A percentile compares a stretch with the other conserved stretches of the same genome.
Evolutionary conservation across 2,113 vertebrate species (phyloP).

Genomic region (Periophthalmodon schlosseri): DNA sequence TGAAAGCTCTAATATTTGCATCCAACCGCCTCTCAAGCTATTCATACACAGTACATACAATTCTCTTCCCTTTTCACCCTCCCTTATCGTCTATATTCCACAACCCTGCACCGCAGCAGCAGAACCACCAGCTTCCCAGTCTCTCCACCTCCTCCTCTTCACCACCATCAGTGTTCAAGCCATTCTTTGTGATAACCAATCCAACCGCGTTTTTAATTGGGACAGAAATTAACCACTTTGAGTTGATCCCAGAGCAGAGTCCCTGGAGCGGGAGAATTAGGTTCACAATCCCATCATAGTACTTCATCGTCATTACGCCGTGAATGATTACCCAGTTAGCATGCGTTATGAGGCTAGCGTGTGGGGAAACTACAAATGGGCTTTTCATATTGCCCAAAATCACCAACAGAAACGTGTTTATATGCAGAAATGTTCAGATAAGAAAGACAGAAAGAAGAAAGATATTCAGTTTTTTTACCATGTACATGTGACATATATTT

Average conservation of each 20-base stretch:
- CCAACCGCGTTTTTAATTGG: conserved; percentile 42
- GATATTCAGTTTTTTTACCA: too few relatives aligned
- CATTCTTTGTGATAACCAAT: conserved; percentile 37
- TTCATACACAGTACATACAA: too few relatives aligned
- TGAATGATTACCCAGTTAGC: neutral
- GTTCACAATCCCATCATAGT: conserved; percentile 38
- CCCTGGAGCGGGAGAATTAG: conserved; percentile 48
- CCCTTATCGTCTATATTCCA: too few relatives aligned
- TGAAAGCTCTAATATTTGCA: too few relatives aligned
- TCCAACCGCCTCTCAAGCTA: too few relatives aligned
- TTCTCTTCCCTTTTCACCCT: too few relatives aligned
- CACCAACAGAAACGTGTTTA: neutral
- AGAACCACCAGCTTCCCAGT: neutral
- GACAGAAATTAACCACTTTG: conserved; percentile 58
- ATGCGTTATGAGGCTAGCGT: neutral
- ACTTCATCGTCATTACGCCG: neutral
- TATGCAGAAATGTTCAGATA: neutral
- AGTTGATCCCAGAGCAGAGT: conserved; percentile 43
- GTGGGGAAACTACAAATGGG: neutral
- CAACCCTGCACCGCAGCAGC: neutral
- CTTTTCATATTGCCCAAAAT: neutral
- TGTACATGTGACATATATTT: too few relatives aligned
- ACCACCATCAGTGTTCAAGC: neutral
- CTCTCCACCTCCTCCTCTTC: neutral
- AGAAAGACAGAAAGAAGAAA: too few relatives aligned